Evolutionary conservation across 2,888 invertebrate species (phyloP).

Genomic region (Apamea anceps): DNA sequence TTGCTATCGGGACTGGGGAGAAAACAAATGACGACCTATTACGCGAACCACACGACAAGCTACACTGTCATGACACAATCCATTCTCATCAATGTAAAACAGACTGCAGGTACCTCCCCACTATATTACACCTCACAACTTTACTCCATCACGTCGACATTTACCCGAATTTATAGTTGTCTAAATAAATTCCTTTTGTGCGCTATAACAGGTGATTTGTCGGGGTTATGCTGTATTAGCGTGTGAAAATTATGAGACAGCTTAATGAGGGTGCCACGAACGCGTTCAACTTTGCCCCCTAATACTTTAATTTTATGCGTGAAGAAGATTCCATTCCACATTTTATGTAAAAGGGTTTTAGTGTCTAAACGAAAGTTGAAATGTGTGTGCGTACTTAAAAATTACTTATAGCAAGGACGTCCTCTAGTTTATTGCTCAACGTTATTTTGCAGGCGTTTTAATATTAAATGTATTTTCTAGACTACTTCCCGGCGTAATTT

Average conservation of each 20-base stretch:
- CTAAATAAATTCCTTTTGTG: slow-evolving; percentile 66
- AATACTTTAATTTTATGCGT: slow-evolving; percentile 73
- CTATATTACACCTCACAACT: slow-evolving; percentile 33
- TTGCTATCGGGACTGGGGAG: not conserved
- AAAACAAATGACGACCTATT: not conserved
- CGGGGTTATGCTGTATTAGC: slow-evolving; percentile 75
- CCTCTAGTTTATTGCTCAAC: slow-evolving; percentile 64
- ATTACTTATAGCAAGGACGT: slow-evolving; percentile 64
- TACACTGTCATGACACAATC: not conserved
- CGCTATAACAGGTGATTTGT: slow-evolving; percentile 72
- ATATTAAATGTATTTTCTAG: slow-evolving; percentile 56
- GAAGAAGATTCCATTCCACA: slow-evolving; percentile 67
- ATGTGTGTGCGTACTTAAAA: slow-evolving; percentile 66
- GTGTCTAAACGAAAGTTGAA: slow-evolving; percentile 66
- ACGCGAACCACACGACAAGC: not conserved
- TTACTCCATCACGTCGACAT: slow-evolving; percentile 44
- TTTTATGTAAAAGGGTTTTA: slow-evolving; percentile 70
- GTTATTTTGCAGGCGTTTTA: slow-evolving; percentile 66
- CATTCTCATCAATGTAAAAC: slow-evolving; percentile 24
- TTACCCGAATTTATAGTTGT: slow-evolving; percentile 63
- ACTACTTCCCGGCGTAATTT: slow-evolving; percentile 42
- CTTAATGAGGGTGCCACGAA: slow-evolving; percentile 72
- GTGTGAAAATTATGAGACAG: slow-evolving; percentile 76
- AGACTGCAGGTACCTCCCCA: slow-evolving; percentile 11
- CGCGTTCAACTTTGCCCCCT: slow-evolving; percentile 69